Conservation (phyloP, 2,113 vertebrate genomes). For the Psilopsiagon aurifrons region DNA sequence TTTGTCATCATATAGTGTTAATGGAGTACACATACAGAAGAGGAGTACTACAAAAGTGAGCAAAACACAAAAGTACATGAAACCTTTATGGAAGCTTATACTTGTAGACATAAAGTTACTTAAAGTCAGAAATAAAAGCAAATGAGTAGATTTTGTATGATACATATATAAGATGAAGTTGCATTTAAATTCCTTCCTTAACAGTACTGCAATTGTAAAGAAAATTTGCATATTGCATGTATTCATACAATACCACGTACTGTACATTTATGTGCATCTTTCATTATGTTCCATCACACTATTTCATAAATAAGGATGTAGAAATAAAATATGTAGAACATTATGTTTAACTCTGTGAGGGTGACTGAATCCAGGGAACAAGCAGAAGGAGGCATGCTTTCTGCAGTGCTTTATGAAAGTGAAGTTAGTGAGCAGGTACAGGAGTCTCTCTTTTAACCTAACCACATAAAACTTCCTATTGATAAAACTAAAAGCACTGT, state of each 20-base stretch:
- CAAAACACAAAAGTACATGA: neutral
- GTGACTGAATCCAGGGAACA: neutral
- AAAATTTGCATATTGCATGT: neutral
- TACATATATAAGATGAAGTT: neutral
- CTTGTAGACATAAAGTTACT: neutral
- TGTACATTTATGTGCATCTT: fast-evolving
- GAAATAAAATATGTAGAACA: neutral
- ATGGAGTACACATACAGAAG: neutral
- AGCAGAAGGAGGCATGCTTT: neutral
- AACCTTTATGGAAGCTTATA: neutral
- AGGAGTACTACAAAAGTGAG: neutral
- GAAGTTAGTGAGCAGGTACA: neutral
- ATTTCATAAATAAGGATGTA: neutral
- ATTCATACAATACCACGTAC: fast-evolving
- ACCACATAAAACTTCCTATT: neutral
- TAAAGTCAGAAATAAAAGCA: neutral
- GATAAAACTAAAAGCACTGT: neutral
- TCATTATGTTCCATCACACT: neutral
- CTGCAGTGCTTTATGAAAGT: neutral
- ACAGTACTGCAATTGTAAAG: neutral
- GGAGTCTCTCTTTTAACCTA: neutral
- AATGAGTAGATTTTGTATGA: neutral
- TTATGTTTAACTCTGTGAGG: neutral
- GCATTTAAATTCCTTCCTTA: neutral
- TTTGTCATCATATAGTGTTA: neutral